These are phyloP conservation scores for Nesogale talazaci DNA, from an alignment of 2,113 vertebrate species.

Conservation along the genomic window DNA sequence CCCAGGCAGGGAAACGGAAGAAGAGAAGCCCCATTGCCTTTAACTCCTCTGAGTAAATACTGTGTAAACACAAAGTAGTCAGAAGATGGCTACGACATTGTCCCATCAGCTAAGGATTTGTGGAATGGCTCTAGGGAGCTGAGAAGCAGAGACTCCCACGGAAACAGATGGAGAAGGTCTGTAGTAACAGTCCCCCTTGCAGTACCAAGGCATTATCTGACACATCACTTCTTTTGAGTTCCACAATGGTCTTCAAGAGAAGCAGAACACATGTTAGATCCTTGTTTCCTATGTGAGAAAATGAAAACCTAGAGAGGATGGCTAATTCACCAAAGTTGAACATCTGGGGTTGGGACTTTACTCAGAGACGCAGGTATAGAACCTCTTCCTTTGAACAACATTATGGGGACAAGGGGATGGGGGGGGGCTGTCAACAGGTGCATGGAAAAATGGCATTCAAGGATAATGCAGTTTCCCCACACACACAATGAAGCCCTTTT, in stretches of 20 bases:
- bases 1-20: not conserved
- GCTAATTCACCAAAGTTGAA: not conserved
- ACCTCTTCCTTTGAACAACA: not conserved
- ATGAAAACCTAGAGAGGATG: not conserved
- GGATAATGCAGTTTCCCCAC: too few relatives aligned
- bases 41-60: slow-evolving; percentile 57
- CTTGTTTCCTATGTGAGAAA: not conserved
- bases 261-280: not conserved
- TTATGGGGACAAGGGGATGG: not conserved
- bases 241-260: not conserved
- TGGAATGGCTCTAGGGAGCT: slow-evolving; percentile 21
- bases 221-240: not conserved
- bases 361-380: not conserved
- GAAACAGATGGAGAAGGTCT: slow-evolving; percentile 18
- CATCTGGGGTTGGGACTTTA: not conserved
- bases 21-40: slow-evolving; percentile 71
- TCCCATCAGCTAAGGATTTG: slow-evolving; percentile 56
- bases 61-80: slow-evolving; percentile 63
- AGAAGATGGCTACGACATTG: slow-evolving; percentile 39
- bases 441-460: too few relatives aligned
- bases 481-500: not conserved
- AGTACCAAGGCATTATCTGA: not conserved
- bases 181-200: not conserved
- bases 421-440: too few relatives aligned
- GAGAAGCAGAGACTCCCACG: not conserved